Percentiles rank a stretch among this genome's conserved stretches.
Evolutionary conservation across 2,888 invertebrate genomes (phyloP).

Genomic region (Allacma fusca): DNA sequence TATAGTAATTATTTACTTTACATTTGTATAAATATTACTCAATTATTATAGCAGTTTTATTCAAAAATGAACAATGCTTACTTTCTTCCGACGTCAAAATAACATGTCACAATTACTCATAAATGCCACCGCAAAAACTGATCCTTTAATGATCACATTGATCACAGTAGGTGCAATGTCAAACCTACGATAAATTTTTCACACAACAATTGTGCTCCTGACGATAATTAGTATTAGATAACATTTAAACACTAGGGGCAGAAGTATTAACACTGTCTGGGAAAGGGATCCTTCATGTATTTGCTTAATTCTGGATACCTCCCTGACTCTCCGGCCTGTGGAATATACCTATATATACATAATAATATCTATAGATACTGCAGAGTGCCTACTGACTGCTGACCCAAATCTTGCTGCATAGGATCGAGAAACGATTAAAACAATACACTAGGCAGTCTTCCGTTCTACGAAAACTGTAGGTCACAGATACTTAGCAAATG

Average conservation of each 20-base stretch:
- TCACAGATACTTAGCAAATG: background rate
- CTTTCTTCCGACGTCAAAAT: background rate
- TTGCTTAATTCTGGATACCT: background rate
- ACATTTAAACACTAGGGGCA: background rate
- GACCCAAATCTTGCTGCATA: too few relatives aligned
- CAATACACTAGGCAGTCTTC: background rate
- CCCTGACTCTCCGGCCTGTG: too few relatives aligned
- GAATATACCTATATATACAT: too few relatives aligned
- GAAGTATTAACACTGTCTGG: background rate
- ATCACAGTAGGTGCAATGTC: slow-evolving; percentile 7
- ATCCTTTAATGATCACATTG: too few relatives aligned
- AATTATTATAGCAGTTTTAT: slow-evolving; percentile 28
- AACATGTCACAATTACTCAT: background rate
- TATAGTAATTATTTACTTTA: slow-evolving; percentile 43
- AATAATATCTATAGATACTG: too few relatives aligned
- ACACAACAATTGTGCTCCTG: background rate
- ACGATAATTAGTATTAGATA: background rate
- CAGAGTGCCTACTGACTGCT: too few relatives aligned
- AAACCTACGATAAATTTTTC: background rate
- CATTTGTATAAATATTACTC: background rate
- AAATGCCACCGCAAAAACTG: background rate
- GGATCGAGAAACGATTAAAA: background rate
- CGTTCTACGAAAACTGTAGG: background rate
- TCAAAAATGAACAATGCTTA: background rate
- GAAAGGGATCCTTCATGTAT: background rate